Percentiles rank a stretch among this genome's conserved stretches.
Conservation (phyloP, 2,113 vertebrate species). For the Empidonax traillii region DNA sequence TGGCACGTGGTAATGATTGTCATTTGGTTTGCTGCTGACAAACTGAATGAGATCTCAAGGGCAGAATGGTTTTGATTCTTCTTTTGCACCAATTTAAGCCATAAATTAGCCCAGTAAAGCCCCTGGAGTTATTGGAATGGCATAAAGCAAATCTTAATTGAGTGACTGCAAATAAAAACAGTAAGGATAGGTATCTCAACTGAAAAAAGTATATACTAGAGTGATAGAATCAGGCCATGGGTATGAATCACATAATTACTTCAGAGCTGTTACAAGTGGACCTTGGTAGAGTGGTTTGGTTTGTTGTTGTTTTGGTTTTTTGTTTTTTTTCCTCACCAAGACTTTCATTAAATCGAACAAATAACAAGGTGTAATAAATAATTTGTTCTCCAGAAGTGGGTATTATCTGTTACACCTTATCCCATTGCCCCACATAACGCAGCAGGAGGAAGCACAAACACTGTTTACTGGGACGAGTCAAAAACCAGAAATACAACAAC, state of each 20-base stretch:
- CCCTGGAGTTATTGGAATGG: neutral
- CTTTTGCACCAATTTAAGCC: neutral
- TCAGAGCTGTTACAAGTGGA: neutral
- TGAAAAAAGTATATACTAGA: neutral
- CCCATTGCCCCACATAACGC: conserved; percentile 42
- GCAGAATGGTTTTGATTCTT: neutral
- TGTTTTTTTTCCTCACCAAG: neutral
- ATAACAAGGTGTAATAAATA: conserved; percentile 59
- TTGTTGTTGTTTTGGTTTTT: neutral
- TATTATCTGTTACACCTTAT: conserved; percentile 50
- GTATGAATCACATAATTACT: neutral
- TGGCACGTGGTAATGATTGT: neutral
- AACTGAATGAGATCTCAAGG: neutral
- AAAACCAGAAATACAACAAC: conserved; percentile 29
- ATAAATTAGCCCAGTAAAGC: neutral
- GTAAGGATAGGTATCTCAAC: neutral
- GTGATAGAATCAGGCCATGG: neutral
- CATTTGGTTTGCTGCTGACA: neutral
- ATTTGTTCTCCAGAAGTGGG: conserved; percentile 45
- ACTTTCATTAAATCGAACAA: conserved; percentile 50
- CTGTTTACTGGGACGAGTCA: neutral
- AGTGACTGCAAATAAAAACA: neutral
- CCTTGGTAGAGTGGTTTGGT: neutral
- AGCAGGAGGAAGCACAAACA: conserved; percentile 32
- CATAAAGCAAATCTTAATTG: neutral